Evolutionary conservation across 1,140 invertebrate genomes (phyloP).

Genomic region (Drosophila repletoides): DNA sequence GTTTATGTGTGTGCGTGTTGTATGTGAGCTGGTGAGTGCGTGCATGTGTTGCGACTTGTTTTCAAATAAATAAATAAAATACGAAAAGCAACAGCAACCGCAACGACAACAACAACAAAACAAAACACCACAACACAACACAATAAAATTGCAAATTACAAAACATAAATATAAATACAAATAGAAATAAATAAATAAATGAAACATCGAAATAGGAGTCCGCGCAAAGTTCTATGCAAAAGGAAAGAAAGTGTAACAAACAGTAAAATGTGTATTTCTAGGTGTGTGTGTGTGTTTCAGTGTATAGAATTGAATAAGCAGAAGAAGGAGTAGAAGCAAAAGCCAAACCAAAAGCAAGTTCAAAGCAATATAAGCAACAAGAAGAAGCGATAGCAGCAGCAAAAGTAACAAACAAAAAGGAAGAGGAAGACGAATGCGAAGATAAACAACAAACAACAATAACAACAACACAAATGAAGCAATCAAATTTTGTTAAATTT

Average conservation of each 20-base stretch:
- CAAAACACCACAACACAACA: conserved; percentile 61
- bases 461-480: conserved; percentile 63
- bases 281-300: conserved; percentile 52
- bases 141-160: conserved; percentile 30
- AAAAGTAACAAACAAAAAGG: conserved; percentile 9
- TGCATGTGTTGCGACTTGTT: conserved; percentile 53
- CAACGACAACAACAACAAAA: conserved; percentile 1
- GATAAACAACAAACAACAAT: conserved; percentile 17
- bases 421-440: conserved; percentile 12
- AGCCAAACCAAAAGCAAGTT: conserved; percentile 21
- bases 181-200: conserved; percentile 14
- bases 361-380: conserved; percentile 33
- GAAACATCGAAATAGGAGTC: conserved; percentile 24
- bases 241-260: conserved; percentile 66
- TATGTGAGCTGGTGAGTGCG: conserved; percentile 36
- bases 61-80: conserved; percentile 51
- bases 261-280: conserved; percentile 52
- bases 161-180: conserved; percentile 9
- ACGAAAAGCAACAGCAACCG: conserved; percentile 24
- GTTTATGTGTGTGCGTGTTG: conserved; percentile 37
- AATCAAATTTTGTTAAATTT: conserved; percentile 63
- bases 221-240: conserved; percentile 46
- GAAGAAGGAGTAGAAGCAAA: conserved; percentile 32
- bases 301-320: conserved; percentile 72
- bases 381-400: conserved; percentile 22